Evolutionary conservation across 2,888 invertebrate genomes (phyloP).

Genomic region (Aphodius sticticus): DNA sequence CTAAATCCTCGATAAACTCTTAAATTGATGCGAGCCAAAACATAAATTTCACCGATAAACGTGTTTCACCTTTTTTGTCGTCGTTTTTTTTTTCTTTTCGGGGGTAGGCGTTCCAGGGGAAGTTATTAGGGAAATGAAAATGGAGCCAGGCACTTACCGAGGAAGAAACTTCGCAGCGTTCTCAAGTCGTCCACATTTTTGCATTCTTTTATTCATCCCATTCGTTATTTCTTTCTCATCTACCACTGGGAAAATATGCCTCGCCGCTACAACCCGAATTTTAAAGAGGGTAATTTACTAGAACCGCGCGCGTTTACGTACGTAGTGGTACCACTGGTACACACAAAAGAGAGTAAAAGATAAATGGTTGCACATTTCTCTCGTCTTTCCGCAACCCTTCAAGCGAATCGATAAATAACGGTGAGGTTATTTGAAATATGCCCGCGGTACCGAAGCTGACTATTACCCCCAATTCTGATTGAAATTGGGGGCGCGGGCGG

Average conservation of each 20-base stretch:
- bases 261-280: not conserved
- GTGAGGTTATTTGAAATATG: not conserved
- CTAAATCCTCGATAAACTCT: not conserved
- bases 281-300: not conserved
- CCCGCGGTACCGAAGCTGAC: not conserved
- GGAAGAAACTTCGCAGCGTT: not conserved
- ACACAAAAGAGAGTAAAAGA: not conserved
- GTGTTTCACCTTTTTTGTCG: not conserved
- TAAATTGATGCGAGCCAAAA: not conserved
- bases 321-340: not conserved
- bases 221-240: constrained; percentile 4
- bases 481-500: not conserved
- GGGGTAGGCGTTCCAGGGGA: not conserved
- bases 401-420: not conserved
- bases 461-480: not conserved
- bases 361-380: not conserved
- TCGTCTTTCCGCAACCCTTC: constrained; percentile 4
- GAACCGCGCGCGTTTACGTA: not conserved
- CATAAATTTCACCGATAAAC: not conserved
- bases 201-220: constrained; percentile 4
- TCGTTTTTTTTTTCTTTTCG: not conserved
- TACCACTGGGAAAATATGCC: not conserved
- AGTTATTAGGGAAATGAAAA: constrained; percentile 4
- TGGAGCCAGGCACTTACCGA: not conserved
- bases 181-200: not conserved